Percentiles rank a stretch among this genome's conserved stretches.
Conservation (phyloP, 2,888 invertebrate genomes). For the Leucophenga montana region DNA sequence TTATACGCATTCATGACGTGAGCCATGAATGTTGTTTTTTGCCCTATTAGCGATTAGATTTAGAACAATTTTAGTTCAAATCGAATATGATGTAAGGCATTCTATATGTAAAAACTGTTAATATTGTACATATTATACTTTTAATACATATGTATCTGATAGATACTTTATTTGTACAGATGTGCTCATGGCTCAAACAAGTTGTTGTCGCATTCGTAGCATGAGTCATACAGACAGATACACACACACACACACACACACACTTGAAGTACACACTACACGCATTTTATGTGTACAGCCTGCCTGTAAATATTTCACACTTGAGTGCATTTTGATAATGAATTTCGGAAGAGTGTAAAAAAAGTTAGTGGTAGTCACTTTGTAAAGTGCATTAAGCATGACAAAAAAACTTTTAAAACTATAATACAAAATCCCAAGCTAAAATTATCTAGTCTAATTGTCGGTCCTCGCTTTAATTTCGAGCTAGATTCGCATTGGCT, state of each 20-base stretch:
- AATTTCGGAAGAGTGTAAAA: not conserved
- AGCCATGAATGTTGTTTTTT: not conserved
- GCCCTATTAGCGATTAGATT: not conserved
- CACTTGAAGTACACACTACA: not conserved
- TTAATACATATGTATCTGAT: not conserved
- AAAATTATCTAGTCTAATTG: constrained; percentile 27
- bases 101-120: not conserved
- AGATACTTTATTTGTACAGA: not conserved
- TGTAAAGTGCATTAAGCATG: constrained; percentile 46
- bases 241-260: too few relatives aligned
- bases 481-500: not conserved
- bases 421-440: constrained; percentile 33
- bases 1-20: not conserved
- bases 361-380: constrained; percentile 32
- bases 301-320: constrained; percentile 49
- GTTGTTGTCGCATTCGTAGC: constrained; percentile 13
- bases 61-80: too few relatives aligned
- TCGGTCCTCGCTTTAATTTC: too few relatives aligned
- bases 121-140: constrained; percentile 1
- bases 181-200: constrained; percentile 19
- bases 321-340: constrained; percentile 40
- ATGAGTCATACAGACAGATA: constrained; percentile 23
- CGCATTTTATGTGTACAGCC: constrained; percentile 39
- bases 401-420: constrained; percentile 36
- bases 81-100: constrained; percentile 5